phyloP scores from a whole-genome alignment of 1,140 invertebrate species.

The Brachionus asplanchnoidis region DNA sequence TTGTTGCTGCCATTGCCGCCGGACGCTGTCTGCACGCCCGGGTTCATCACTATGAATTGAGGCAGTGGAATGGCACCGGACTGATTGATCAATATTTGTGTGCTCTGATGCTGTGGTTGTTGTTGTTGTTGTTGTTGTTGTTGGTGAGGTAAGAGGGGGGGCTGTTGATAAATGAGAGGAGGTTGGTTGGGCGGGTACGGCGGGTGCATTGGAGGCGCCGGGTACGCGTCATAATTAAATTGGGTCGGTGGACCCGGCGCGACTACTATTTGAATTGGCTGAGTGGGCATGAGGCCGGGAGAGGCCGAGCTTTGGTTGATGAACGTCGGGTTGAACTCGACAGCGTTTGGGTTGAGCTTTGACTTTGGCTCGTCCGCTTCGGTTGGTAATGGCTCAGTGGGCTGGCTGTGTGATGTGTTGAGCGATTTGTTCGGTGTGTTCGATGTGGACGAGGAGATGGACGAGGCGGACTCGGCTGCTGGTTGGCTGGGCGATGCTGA shows the following conservation, averaged over 20 bases:
- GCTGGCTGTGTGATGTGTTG: neutral
- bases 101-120: neutral
- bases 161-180: neutral
- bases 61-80: neutral
- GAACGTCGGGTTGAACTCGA: constrained; percentile 9
- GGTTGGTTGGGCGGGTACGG: neutral
- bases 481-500: neutral
- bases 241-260: neutral
- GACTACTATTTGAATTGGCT: constrained; percentile 10
- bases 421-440: neutral
- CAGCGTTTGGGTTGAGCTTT: neutral
- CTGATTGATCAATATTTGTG: constrained; percentile 8
- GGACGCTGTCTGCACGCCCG: neutral
- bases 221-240: neutral
- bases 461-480: neutral
- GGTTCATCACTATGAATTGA: neutral
- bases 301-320: neutral
- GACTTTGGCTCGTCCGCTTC: neutral
- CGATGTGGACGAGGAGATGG: neutral
- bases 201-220: neutral
- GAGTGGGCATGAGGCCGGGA: neutral
- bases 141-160: neutral
- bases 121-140: neutral
- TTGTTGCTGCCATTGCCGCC: neutral
- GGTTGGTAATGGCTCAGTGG: neutral